phyloP scores from a whole-genome alignment of 92 coral and sea anemone genomes.

The Zoanthus solanderi region DNA sequence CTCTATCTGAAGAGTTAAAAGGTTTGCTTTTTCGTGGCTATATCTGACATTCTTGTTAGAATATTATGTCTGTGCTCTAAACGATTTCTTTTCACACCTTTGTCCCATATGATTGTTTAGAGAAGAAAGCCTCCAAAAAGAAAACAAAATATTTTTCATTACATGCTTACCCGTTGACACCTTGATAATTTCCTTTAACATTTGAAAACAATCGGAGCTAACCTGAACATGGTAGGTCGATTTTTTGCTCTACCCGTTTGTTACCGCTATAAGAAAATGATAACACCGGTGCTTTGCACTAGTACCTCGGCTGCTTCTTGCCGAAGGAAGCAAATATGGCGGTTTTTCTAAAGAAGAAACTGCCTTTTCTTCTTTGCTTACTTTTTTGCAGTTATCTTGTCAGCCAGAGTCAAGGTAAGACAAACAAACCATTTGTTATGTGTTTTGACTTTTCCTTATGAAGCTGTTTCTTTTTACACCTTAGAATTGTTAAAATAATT shows the following conservation, averaged over 20 bases:
- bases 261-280: not conserved
- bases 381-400: constrained; percentile 18
- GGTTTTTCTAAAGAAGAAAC: constrained; percentile 23
- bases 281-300: not conserved
- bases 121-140: too few relatives aligned
- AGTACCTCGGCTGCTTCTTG: constrained; percentile 49
- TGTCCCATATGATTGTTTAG: too few relatives aligned
- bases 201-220: constrained; percentile 2
- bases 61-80: too few relatives aligned
- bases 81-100: too few relatives aligned
- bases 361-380: constrained; percentile 10
- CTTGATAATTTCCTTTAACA: not conserved
- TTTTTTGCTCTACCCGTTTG: not conserved
- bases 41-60: too few relatives aligned
- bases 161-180: not conserved
- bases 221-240: constrained; percentile 1
- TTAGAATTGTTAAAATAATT: too few relatives aligned
- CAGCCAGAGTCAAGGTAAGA: constrained; percentile 23
- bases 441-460: too few relatives aligned
- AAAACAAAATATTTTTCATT: too few relatives aligned
- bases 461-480: too few relatives aligned
- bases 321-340: constrained; percentile 47
- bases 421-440: not conserved
- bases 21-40: too few relatives aligned
- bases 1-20: too few relatives aligned